Conservation (phyloP, 2,113 vertebrate species). For the Isurus oxyrinchus region DNA sequence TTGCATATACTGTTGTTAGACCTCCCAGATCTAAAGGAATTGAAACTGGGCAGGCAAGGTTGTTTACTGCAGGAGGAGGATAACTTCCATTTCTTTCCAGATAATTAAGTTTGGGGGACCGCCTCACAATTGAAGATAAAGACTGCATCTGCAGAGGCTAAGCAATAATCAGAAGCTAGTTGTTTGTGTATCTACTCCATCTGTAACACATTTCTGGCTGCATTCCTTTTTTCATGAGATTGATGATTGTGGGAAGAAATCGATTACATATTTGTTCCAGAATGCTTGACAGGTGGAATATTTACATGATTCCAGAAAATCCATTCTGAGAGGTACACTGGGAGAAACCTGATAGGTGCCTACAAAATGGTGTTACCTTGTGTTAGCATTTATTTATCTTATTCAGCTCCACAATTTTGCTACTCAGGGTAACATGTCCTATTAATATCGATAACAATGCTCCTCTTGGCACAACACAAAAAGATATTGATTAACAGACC, state of each 20-base stretch:
- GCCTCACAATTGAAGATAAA: neutral
- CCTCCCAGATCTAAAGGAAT: neutral
- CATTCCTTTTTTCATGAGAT: neutral
- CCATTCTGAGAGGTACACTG: neutral
- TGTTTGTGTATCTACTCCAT: neutral
- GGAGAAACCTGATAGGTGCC: neutral
- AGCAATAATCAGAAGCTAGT: neutral
- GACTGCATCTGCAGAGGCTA: neutral
- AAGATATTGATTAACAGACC: neutral
- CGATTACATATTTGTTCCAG: neutral
- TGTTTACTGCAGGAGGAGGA: neutral
- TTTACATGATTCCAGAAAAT: neutral
- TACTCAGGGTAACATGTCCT: neutral
- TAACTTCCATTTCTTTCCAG: neutral
- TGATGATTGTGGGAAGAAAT: neutral
- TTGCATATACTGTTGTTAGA: neutral
- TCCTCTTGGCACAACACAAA: neutral
- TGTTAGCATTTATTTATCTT: neutral
- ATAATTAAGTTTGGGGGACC: neutral
- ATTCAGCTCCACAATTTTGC: neutral
- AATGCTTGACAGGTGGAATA: neutral
- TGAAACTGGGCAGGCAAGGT: neutral
- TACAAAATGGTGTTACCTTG: neutral
- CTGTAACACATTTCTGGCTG: neutral
- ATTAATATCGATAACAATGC: neutral